Conservation (phyloP, 2,888 invertebrate genomes). For the Calliphora vomitoria region DNA sequence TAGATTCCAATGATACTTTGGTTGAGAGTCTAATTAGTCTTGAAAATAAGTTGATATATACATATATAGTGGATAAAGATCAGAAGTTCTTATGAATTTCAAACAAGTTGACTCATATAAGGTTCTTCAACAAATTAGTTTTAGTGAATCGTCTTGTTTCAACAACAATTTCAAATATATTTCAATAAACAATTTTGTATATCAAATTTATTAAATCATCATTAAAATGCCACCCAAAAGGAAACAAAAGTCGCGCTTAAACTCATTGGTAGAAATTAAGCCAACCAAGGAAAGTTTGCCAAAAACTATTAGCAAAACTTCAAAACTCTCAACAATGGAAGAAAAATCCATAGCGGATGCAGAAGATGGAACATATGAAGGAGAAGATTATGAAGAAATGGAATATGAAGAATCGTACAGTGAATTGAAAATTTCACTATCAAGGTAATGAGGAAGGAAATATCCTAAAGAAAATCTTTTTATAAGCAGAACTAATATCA, state of each 20-base stretch:
- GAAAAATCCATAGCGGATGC: background rate
- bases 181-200: background rate
- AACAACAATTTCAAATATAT: background rate
- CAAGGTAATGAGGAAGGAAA: slow-evolving; percentile 45
- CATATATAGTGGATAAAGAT: too few relatives aligned
- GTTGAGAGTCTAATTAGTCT: too few relatives aligned
- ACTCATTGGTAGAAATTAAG: background rate
- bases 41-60: too few relatives aligned
- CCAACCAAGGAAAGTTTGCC: background rate
- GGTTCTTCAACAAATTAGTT: too few relatives aligned
- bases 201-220: background rate
- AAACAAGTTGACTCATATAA: too few relatives aligned
- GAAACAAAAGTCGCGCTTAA: slow-evolving; percentile 41
- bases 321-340: background rate
- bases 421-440: background rate
- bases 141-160: too few relatives aligned
- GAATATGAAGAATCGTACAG: slow-evolving; percentile 5
- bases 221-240: slow-evolving; percentile 40
- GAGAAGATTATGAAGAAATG: slow-evolving; percentile 5
- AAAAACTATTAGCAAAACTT: background rate
- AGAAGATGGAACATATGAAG: background rate
- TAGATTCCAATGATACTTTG: too few relatives aligned
- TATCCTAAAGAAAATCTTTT: too few relatives aligned
- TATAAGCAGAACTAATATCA: background rate
- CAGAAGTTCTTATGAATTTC: too few relatives aligned